phyloP scores from a whole-genome alignment of 2,888 invertebrate genomes.

The Trypoxylon attenuatum region DNA sequence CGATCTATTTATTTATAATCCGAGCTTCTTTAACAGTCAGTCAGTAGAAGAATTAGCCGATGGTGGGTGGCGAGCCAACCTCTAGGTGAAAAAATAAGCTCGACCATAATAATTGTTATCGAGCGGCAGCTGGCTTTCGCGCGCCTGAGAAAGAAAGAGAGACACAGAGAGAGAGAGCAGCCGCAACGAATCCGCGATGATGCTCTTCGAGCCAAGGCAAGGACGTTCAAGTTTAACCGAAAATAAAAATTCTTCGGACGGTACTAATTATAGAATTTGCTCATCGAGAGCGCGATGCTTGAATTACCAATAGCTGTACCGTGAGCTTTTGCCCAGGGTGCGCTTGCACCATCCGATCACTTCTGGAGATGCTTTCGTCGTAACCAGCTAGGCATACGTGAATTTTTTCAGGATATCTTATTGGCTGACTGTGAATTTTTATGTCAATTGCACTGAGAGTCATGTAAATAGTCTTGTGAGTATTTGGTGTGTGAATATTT shows the following conservation, averaged over 20 bases:
- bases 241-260: slow-evolving; percentile 69
- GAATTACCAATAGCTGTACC: slow-evolving; percentile 58
- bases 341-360: too few species aligned
- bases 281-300: slow-evolving; percentile 53
- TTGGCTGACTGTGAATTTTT: slow-evolving; percentile 8
- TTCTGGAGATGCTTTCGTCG: too few species aligned
- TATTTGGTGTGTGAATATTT: slow-evolving; percentile 11
- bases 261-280: slow-evolving; percentile 72
- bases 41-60: slow-evolving; percentile 44
- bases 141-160: slow-evolving; percentile 21
- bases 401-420: slow-evolving; percentile 13
- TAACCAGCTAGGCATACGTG: too few species aligned
- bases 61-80: background rate
- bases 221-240: slow-evolving; percentile 74
- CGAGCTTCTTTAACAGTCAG: slow-evolving; percentile 30
- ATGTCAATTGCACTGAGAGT: background rate
- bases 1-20: slow-evolving; percentile 52
- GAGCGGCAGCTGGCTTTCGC: slow-evolving; percentile 26
- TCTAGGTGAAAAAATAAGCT: slow-evolving; percentile 60
- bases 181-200: slow-evolving; percentile 34
- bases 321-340: too few species aligned
- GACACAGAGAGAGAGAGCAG: slow-evolving; percentile 12
- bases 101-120: slow-evolving; percentile 60
- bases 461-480: slow-evolving; percentile 2
- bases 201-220: slow-evolving; percentile 60